Evolutionary conservation across 2,797 vertebrate genomes (phyloP).

Genomic region (Sibirionetta formosa): DNA sequence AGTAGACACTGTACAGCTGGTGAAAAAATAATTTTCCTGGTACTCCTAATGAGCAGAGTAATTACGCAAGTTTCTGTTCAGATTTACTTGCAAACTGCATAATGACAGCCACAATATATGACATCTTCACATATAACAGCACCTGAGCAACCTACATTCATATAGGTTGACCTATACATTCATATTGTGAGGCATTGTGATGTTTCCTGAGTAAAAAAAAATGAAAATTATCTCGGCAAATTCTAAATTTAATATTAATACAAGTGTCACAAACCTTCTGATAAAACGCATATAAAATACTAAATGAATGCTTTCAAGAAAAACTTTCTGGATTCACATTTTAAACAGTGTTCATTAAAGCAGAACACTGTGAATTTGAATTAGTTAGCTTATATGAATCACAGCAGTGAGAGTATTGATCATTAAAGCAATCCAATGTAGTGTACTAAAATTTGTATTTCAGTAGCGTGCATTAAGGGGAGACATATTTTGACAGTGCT

Average conservation of each 20-base stretch:
- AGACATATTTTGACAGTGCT: slow-evolving; percentile 23
- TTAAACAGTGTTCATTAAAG: slow-evolving; percentile 60
- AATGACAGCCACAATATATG: background rate
- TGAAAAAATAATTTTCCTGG: background rate
- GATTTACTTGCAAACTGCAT: background rate
- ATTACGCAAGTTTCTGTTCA: background rate
- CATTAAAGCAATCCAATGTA: slow-evolving; percentile 46
- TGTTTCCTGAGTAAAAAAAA: background rate
- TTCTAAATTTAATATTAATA: slow-evolving; percentile 19
- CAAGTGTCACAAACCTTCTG: slow-evolving; percentile 9
- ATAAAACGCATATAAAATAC: slow-evolving; percentile 38
- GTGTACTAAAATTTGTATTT: slow-evolving; percentile 51
- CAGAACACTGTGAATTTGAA: slow-evolving; percentile 40
- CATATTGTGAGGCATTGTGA: background rate
- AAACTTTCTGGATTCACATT: slow-evolving; percentile 19
- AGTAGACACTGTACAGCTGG: background rate
- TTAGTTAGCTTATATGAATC: slow-evolving; percentile 14
- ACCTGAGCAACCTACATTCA: background rate
- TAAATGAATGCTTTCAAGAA: slow-evolving; percentile 53
- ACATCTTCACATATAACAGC: background rate
- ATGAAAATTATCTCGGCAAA: background rate
- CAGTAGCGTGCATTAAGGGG: slow-evolving; percentile 39
- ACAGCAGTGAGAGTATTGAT: background rate
- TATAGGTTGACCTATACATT: background rate
- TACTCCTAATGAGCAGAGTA: background rate